These are phyloP conservation scores for Cinclus mexicanus DNA, from an alignment of 2,113 vertebrate genomes.

Conservation along the genomic window DNA sequence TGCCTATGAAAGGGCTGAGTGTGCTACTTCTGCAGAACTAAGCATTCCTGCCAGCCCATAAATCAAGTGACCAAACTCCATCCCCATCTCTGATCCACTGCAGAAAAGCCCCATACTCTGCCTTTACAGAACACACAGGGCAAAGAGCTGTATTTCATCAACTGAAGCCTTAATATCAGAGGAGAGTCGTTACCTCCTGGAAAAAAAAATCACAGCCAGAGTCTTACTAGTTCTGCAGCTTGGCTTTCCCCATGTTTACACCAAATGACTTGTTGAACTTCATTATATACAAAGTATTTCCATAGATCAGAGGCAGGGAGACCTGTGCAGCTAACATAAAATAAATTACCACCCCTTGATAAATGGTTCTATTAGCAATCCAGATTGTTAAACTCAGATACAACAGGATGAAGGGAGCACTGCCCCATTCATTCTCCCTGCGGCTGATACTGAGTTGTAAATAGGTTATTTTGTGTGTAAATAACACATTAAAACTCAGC, in stretches of 20 bases:
- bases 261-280: conserved; percentile 71
- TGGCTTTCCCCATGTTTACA: conserved; percentile 45
- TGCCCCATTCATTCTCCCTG: conserved; percentile 88
- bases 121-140: neutral
- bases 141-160: conserved; percentile 50
- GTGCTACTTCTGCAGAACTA: conserved; percentile 38
- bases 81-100: neutral
- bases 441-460: conserved; percentile 83
- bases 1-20: conserved; percentile 56
- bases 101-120: conserved; percentile 32
- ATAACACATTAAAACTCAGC: conserved; percentile 99
- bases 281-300: conserved; percentile 80
- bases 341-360: conserved; percentile 87
- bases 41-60: conserved; percentile 34
- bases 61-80: conserved; percentile 46
- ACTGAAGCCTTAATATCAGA: conserved; percentile 29
- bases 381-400: conserved; percentile 99
- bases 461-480: conserved; percentile 98
- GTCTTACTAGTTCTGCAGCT: conserved; percentile 36
- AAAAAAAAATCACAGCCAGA: neutral
- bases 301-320: conserved; percentile 84
- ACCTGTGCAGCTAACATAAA: conserved; percentile 84
- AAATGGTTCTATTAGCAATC: conserved; percentile 99
- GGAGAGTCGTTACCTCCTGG: conserved; percentile 6
- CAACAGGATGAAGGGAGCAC: conserved; percentile 83